Percentiles rank a stretch among this genome's conserved stretches.
These are phyloP conservation scores for Euthynnus affinis DNA, from an alignment of 2,797 vertebrate species.

Conservation along the genomic window DNA sequence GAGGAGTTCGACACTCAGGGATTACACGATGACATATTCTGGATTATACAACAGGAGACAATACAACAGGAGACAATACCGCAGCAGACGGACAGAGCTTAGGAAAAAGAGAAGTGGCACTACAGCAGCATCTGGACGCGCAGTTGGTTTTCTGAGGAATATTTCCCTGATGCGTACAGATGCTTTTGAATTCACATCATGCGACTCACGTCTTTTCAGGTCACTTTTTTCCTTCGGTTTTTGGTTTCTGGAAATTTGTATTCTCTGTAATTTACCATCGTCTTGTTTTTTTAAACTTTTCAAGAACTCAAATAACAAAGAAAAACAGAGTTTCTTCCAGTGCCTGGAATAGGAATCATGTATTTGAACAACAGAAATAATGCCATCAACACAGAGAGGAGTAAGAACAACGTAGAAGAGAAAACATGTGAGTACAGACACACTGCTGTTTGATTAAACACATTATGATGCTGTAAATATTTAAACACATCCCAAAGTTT, in stretches of 20 bases:
- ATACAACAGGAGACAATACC: constrained; percentile 34
- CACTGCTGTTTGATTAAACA: background rate
- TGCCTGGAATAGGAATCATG: constrained; percentile 53
- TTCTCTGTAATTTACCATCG: constrained; percentile 9
- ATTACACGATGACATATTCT: constrained; percentile 62
- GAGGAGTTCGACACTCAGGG: constrained; percentile 68
- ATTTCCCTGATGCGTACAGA: constrained; percentile 12
- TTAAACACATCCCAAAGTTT: background rate
- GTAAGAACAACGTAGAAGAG: constrained; percentile 69
- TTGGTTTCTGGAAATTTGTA: background rate
- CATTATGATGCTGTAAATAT: background rate
- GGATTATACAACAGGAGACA: constrained; percentile 60
- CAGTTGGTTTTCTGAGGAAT: background rate
- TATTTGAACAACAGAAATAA: constrained; percentile 68
- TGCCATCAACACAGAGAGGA: constrained; percentile 51
- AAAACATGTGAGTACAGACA: constrained; percentile 76
- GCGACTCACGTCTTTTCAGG: background rate
- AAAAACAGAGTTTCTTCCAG: background rate
- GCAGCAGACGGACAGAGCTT: constrained; percentile 24
- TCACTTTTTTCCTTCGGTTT: constrained; percentile 8
- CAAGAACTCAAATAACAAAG: constrained; percentile 7
- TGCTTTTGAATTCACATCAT: constrained; percentile 19
- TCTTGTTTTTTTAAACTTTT: constrained; percentile 7
- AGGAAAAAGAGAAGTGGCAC: constrained; percentile 17
- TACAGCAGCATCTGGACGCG: constrained; percentile 27